These are phyloP conservation scores for Yponomeuta evonymella DNA, from an alignment of 2,888 invertebrate species.

Conservation along the genomic window DNA sequence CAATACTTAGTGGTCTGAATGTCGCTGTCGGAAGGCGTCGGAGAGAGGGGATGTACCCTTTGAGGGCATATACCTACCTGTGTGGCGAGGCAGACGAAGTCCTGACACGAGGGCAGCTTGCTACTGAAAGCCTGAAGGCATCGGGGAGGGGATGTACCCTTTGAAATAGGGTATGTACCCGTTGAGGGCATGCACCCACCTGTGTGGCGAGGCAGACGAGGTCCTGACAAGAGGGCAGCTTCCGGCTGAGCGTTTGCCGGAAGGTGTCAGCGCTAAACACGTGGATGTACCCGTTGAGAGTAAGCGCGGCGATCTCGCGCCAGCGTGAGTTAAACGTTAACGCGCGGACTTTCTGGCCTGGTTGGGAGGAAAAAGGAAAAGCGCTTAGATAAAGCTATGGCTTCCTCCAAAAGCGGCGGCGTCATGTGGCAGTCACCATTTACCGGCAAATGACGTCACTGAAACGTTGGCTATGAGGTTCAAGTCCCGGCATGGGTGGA, in stretches of 20 bases:
- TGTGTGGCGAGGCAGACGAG: constrained; percentile 92
- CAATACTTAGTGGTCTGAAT: constrained; percentile 66
- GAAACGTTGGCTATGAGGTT: too few species aligned
- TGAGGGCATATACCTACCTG: constrained; percentile 40
- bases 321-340: constrained; percentile 90
- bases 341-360: constrained; percentile 85
- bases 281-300: constrained; percentile 95
- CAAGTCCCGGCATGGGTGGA: too few species aligned
- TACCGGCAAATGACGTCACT: too few species aligned
- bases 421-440: too few species aligned
- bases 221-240: constrained; percentile 92
- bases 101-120: constrained; percentile 91
- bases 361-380: constrained; percentile 32
- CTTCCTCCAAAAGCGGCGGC: too few species aligned
- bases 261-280: constrained; percentile 94
- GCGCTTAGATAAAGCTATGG: too few species aligned
- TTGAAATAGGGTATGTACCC: constrained; percentile 71
- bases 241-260: constrained; percentile 89
- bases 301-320: constrained; percentile 92
- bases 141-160: constrained; percentile 94
- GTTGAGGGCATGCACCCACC: constrained; percentile 31
- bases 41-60: constrained; percentile 42
- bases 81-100: constrained; percentile 94
- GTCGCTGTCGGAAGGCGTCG: constrained; percentile 92
- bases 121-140: constrained; percentile 87